These are phyloP conservation scores for Enteromius argenteus DNA, from an alignment of 2,797 vertebrate species.

Conservation along the genomic window DNA sequence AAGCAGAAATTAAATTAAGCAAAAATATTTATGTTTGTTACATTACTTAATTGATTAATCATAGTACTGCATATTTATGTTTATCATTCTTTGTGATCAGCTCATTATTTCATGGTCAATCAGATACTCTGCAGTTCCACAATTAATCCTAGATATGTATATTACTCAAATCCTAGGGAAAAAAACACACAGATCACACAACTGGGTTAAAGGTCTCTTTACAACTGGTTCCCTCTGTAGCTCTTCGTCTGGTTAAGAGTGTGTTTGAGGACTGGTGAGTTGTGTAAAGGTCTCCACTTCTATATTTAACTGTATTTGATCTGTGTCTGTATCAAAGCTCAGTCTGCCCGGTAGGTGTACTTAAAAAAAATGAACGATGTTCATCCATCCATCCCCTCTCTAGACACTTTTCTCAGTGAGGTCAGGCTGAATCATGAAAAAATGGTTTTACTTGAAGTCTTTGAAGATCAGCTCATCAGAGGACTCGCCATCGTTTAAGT, in stretches of 20 bases:
- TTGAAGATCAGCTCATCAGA: slow-evolving; percentile 10
- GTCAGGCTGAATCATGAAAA: background rate
- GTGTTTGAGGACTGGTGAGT: slow-evolving; percentile 50
- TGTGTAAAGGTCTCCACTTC: slow-evolving; percentile 65
- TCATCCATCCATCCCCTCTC: slow-evolving; percentile 33
- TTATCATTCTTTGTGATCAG: background rate
- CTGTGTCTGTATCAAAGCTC: slow-evolving; percentile 67
- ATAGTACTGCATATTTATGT: background rate
- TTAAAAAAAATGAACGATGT: slow-evolving; percentile 38
- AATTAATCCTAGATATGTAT: background rate
- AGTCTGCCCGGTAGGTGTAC: slow-evolving; percentile 57
- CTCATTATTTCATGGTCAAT: background rate
- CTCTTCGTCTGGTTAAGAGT: slow-evolving; percentile 30
- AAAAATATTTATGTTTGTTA: background rate
- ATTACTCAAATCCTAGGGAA: background rate
- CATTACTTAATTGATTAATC: background rate
- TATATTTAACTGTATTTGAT: slow-evolving; percentile 72
- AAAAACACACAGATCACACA: background rate
- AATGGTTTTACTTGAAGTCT: background rate
- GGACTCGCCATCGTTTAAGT: background rate
- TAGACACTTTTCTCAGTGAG: slow-evolving; percentile 3
- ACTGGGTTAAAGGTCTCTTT: slow-evolving; percentile 6
- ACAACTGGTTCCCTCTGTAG: slow-evolving; percentile 13
- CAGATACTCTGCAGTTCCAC: background rate
- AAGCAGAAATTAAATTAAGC: background rate